These are phyloP conservation scores for Limnodromus scolopaceus DNA, from an alignment of 2,797 vertebrate species.

Conservation along the genomic window DNA sequence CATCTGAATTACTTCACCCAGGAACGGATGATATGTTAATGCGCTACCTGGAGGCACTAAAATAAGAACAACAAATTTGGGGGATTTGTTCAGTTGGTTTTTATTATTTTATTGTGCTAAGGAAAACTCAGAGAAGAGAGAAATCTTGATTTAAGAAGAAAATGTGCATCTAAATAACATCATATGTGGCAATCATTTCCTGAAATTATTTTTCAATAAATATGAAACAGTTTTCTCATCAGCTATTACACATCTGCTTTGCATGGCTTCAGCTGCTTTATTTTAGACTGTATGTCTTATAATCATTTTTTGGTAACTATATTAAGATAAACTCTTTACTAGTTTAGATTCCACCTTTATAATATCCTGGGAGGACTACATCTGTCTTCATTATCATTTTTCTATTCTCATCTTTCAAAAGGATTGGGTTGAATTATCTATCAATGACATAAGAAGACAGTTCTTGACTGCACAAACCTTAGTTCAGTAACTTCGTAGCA, in stretches of 20 bases:
- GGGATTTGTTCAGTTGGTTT: background rate
- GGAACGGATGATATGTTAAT: background rate
- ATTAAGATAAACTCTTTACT: constrained; percentile 1
- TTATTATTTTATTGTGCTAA: background rate
- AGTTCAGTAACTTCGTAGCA: background rate
- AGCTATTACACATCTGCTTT: background rate
- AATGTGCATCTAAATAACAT: background rate
- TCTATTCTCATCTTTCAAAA: constrained; percentile 7
- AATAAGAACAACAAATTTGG: background rate
- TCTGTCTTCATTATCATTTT: constrained; percentile 16
- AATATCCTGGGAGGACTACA: background rate
- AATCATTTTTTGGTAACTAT: background rate
- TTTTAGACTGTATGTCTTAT: background rate
- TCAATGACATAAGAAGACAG: background rate
- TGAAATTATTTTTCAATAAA: background rate
- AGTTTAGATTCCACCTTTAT: background rate
- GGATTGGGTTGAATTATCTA: background rate
- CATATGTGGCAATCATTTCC: background rate
- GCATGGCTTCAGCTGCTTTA: background rate
- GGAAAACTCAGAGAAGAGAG: background rate
- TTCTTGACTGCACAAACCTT: background rate
- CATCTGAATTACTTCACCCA: background rate
- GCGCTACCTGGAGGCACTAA: background rate
- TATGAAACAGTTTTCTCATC: background rate
- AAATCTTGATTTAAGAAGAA: background rate